Conservation (phyloP, 1,140 invertebrate genomes). For the Chelonus insularis region DNA sequence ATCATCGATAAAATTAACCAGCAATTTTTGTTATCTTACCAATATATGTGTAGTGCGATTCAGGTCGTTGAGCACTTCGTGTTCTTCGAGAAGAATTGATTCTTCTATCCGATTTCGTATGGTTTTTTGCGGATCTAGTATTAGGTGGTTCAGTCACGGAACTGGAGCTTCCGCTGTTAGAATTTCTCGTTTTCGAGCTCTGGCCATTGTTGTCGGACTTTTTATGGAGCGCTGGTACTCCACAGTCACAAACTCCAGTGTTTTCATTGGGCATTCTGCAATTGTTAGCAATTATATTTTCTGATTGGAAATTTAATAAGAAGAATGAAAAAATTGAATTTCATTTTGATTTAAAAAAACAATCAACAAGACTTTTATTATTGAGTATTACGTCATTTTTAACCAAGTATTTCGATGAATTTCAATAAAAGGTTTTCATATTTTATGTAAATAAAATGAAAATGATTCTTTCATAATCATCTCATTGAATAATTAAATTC, state of each 20-base stretch:
- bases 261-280: slow-evolving; percentile 55
- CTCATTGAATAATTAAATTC: too few relatives aligned
- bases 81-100: slow-evolving; percentile 48
- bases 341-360: too few relatives aligned
- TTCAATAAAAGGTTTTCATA: too few relatives aligned
- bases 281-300: slow-evolving; percentile 9
- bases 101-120: slow-evolving; percentile 46
- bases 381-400: too few relatives aligned
- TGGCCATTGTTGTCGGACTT: slow-evolving; percentile 29
- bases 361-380: too few relatives aligned
- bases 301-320: background rate
- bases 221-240: slow-evolving; percentile 39
- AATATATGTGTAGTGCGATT: slow-evolving; percentile 57
- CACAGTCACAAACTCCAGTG: slow-evolving; percentile 46
- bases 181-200: slow-evolving; percentile 26
- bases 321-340: background rate
- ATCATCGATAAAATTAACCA: too few relatives aligned
- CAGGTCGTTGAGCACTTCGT: slow-evolving; percentile 52
- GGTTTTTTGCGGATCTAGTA: slow-evolving; percentile 35
- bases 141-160: slow-evolving; percentile 39
- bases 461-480: too few relatives aligned
- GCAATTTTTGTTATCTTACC: slow-evolving; percentile 39
- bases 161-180: slow-evolving; percentile 45
- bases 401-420: too few relatives aligned
- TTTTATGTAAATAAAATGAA: too few relatives aligned